These are phyloP conservation scores for Larimichthys polyactis DNA, from an alignment of 2,113 vertebrate species.

Conservation along the genomic window DNA sequence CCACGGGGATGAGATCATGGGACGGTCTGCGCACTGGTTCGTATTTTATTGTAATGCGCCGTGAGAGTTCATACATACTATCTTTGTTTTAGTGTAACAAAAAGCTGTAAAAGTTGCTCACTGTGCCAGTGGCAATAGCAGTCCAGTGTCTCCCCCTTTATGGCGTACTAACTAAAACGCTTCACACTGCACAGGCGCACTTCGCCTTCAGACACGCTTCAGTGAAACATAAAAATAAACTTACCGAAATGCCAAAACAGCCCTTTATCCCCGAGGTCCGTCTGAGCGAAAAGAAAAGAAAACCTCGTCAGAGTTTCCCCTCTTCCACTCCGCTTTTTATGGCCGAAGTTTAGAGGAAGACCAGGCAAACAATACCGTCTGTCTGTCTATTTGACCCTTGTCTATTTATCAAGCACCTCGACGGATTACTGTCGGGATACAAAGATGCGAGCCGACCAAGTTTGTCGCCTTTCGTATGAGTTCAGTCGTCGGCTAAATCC, in stretches of 20 bases:
- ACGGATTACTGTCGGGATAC: conserved; percentile 71
- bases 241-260: conserved; percentile 72
- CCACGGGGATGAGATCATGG: conserved; percentile 23
- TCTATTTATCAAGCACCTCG: conserved; percentile 71
- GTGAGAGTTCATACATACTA: not conserved
- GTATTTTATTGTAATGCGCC: not conserved
- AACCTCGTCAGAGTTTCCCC: not conserved
- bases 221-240: conserved; percentile 81
- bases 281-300: not conserved
- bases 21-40: not conserved
- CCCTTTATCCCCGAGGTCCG: conserved; percentile 27
- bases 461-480: conserved; percentile 69
- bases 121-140: conserved; percentile 60
- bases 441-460: conserved; percentile 74
- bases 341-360: conserved; percentile 65
- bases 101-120: conserved; percentile 65
- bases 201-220: conserved; percentile 76
- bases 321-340: conserved; percentile 26
- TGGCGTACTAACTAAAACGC: conserved; percentile 82
- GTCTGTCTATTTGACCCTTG: conserved; percentile 76
- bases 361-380: conserved; percentile 72
- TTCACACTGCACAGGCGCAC: conserved; percentile 81
- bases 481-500: conserved; percentile 51
- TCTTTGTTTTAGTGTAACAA: conserved; percentile 1
- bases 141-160: conserved; percentile 68